Percentiles rank a stretch among this genome's conserved stretches.
These are phyloP conservation scores for Camelus dromedarius DNA, from an alignment of 2,113 vertebrate species.

Conservation along the genomic window DNA sequence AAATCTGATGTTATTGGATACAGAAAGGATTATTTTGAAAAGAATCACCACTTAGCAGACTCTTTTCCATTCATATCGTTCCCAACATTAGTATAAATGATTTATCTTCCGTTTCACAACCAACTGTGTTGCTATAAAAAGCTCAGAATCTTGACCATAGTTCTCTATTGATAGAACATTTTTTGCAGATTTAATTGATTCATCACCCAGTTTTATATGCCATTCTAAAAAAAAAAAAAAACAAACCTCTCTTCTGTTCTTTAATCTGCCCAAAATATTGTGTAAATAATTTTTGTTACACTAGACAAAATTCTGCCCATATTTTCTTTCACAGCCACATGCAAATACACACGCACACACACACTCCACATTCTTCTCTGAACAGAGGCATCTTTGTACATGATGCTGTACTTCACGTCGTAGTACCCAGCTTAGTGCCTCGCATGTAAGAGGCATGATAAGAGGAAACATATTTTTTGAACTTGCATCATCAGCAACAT, in stretches of 20 bases:
- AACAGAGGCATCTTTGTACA: background rate
- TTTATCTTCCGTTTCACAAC: conserved; percentile 3
- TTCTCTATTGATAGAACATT: background rate
- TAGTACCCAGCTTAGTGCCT: conserved; percentile 4
- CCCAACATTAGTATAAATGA: background rate
- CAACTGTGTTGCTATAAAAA: background rate
- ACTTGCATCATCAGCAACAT: background rate
- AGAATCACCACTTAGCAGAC: background rate
- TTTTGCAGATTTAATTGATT: background rate
- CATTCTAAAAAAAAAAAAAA: background rate
- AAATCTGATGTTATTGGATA: background rate
- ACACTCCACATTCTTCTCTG: background rate
- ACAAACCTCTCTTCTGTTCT: background rate
- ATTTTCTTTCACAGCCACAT: background rate
- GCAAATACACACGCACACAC: background rate
- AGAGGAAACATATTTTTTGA: conserved; percentile 3
- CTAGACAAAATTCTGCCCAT: background rate
- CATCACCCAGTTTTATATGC: conserved; percentile 1
- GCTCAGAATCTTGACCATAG: background rate
- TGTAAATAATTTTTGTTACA: background rate
- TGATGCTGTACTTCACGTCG: background rate
- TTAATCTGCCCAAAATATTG: background rate
- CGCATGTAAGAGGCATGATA: background rate
- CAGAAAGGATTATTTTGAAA: background rate
- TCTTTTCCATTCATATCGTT: background rate